Evolutionary conservation across 2,113 vertebrate species (phyloP).

Genomic region (Prinia subflava): DNA sequence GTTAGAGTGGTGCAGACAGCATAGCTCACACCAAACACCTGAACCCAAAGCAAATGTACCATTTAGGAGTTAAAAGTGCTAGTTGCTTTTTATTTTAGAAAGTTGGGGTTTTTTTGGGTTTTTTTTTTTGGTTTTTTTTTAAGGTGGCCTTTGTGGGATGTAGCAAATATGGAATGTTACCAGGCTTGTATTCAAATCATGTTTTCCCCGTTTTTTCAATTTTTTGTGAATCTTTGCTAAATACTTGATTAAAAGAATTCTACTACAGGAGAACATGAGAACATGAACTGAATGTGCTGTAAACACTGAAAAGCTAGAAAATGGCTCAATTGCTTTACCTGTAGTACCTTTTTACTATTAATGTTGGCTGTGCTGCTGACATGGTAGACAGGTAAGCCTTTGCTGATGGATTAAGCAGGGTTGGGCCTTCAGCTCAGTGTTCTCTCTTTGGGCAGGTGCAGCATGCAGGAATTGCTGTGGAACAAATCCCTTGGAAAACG

Average conservation of each 20-base stretch:
- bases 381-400: neutral
- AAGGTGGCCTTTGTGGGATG: neutral
- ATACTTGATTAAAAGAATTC: neutral
- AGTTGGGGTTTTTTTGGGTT: too few species aligned
- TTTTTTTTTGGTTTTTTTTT: too few species aligned
- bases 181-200: neutral
- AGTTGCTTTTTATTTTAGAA: neutral
- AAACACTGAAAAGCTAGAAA: neutral
- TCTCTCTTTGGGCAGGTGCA: neutral
- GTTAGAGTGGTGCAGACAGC: neutral
- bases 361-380: neutral
- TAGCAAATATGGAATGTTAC: neutral
- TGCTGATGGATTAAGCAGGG: neutral
- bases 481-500: neutral
- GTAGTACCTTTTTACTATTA: neutral
- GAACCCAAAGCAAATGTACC: neutral
- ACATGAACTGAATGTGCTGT: neutral
- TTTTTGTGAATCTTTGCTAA: neutral
- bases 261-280: neutral
- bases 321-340: neutral
- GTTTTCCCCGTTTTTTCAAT: fast-evolving
- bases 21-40: neutral
- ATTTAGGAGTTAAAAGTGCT: neutral
- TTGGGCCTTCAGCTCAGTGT: neutral
- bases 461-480: neutral